Evolutionary conservation across 2,888 invertebrate genomes (phyloP).

Genomic region (Napeogenes inachia): DNA sequence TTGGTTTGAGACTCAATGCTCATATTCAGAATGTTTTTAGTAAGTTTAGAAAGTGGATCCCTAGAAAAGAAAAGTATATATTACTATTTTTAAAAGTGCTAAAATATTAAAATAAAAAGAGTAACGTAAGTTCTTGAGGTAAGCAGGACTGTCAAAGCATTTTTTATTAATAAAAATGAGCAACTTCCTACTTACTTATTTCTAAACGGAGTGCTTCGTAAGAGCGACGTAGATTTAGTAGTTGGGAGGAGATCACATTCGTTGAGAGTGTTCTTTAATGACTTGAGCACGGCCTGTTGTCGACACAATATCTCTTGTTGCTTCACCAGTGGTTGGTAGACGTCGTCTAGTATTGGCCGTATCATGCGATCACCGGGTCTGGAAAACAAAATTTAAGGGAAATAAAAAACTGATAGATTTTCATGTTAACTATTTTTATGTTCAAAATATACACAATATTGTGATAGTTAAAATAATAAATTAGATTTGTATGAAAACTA

Average conservation of each 20-base stretch:
- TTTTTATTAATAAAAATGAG: neutral
- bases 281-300: constrained; percentile 74
- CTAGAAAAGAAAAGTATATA: constrained; percentile 39
- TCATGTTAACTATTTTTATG: neutral
- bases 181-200: constrained; percentile 25
- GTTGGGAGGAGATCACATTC: constrained; percentile 54
- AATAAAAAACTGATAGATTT: neutral
- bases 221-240: constrained; percentile 54
- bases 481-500: too few species aligned
- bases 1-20: constrained; percentile 63
- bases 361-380: constrained; percentile 72
- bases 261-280: constrained; percentile 53
- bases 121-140: too few species aligned
- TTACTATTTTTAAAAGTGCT: neutral
- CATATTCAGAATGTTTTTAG: constrained; percentile 74
- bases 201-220: constrained; percentile 59
- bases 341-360: constrained; percentile 84
- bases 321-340: constrained; percentile 87
- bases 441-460: neutral
- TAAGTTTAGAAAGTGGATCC: constrained; percentile 66
- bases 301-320: constrained; percentile 82
- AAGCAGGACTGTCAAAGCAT: too few species aligned
- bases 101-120: neutral
- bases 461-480: too few species aligned
- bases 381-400: constrained; percentile 11